Evolutionary conservation across 2,888 invertebrate genomes (phyloP).

Genomic region (Chirona hameri): DNA sequence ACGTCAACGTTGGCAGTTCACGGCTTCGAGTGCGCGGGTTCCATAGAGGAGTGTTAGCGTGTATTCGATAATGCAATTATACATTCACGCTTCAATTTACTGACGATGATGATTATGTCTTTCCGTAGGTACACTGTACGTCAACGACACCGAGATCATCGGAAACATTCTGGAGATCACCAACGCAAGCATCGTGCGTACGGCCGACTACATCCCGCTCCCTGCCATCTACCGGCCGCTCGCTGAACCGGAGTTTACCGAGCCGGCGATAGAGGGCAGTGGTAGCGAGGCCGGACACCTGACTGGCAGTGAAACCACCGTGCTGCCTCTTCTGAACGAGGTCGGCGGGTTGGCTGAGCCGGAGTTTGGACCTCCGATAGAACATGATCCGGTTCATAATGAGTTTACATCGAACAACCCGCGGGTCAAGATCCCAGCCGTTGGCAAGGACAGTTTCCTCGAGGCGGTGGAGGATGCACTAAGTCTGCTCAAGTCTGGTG

Average conservation of each 20-base stretch:
- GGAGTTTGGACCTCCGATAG: neutral
- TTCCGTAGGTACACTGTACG: neutral
- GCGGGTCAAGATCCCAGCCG: neutral
- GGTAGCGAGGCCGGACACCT: neutral
- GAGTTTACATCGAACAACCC: neutral
- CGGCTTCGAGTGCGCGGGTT: too few relatives aligned
- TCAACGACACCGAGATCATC: neutral
- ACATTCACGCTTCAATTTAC: too few relatives aligned
- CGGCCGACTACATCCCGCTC: neutral
- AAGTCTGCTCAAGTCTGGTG: neutral
- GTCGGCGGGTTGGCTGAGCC: neutral
- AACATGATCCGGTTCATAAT: neutral
- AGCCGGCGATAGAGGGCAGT: neutral
- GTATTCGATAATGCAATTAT: too few relatives aligned
- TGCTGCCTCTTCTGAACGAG: neutral
- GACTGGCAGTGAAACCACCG: neutral
- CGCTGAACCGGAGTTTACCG: neutral
- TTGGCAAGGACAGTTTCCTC: slow-evolving; percentile 2
- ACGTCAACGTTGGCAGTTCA: too few relatives aligned
- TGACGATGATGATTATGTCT: too few relatives aligned
- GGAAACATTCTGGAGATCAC: slow-evolving; percentile 7
- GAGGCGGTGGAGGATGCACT: slow-evolving; percentile 7
- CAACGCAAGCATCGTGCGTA: slow-evolving; percentile 12
- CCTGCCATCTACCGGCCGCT: neutral
- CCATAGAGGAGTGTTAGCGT: too few relatives aligned